phyloP scores from a whole-genome alignment of 2,888 invertebrate genomes.

The Nycteola revayana region DNA sequence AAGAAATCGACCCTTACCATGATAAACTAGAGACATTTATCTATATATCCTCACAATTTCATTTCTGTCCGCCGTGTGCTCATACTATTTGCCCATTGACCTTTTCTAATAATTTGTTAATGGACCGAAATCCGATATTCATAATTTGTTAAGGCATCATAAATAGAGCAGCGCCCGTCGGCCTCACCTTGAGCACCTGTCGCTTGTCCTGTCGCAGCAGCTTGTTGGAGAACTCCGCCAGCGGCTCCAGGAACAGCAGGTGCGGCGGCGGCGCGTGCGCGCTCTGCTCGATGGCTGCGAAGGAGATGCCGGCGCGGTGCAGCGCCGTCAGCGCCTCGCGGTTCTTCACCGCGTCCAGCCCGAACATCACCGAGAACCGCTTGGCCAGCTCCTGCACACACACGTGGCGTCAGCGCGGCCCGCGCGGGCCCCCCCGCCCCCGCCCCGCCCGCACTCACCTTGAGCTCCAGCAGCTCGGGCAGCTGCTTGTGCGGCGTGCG shows the following conservation, averaged over 20 bases:
- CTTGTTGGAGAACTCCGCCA: constrained; percentile 98
- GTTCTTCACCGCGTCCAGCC: constrained; percentile 97
- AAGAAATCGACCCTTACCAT: no score
- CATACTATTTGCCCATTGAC: no score
- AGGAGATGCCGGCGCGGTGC: constrained; percentile 96
- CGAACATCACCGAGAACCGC: constrained; percentile 97
- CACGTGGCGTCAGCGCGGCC: not conserved
- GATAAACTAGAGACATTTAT: no score
- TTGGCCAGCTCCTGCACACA: constrained; percentile 92
- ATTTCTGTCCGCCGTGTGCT: no score
- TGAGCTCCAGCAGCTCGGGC: constrained; percentile 94
- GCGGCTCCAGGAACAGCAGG: constrained; percentile 95
- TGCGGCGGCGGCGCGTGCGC: constrained; percentile 90
- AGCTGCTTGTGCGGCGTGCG: constrained; percentile 84
- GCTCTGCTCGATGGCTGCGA: constrained; percentile 79
- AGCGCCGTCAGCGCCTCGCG: constrained; percentile 97
- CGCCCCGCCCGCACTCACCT: no score
- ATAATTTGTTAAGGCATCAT: no score
- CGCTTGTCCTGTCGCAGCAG: constrained; percentile 97
- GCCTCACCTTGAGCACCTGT: constrained; percentile 85
- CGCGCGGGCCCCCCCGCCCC: no score
- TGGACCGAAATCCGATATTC: no score
- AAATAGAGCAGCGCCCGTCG: no score
- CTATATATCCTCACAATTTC: no score
- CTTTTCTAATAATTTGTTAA: no score